phyloP scores from a whole-genome alignment of 2,888 invertebrate species.

The Meliscaeva auricollis region DNA sequence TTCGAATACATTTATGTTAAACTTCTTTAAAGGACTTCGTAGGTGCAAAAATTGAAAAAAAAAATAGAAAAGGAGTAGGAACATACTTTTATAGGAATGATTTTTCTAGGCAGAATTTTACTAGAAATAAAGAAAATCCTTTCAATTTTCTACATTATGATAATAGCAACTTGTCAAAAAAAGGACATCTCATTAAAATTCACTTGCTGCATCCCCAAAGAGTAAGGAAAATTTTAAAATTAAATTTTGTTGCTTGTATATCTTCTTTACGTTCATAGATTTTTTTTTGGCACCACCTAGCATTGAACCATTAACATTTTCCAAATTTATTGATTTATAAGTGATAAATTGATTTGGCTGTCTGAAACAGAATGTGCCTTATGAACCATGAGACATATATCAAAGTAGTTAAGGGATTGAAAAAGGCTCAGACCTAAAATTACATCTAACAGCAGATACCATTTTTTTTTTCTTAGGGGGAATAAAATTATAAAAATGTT shows the following conservation, averaged over 20 bases:
- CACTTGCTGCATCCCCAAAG: conserved; percentile 43
- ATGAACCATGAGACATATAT: neutral
- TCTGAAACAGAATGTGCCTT: neutral
- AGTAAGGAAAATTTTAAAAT: no score
- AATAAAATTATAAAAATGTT: no score
- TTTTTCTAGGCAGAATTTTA: no score
- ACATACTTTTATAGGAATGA: no score
- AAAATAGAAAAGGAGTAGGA: no score
- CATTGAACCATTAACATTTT: conserved; percentile 1
- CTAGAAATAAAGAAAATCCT: no score
- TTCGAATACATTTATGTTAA: no score
- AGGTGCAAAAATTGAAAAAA: no score
- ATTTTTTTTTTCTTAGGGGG: no score
- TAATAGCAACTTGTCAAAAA: conserved; percentile 21
- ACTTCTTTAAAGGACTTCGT: no score
- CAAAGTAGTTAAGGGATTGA: neutral
- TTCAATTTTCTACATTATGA: neutral
- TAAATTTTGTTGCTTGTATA: neutral
- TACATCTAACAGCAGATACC: no score
- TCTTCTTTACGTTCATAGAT: neutral
- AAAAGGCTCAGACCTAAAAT: neutral
- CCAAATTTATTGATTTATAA: conserved; percentile 11
- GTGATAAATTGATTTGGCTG: conserved; percentile 4
- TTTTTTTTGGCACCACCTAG: neutral
- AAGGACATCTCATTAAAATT: conserved; percentile 53